Evolutionary conservation across 92 coral and sea anemone genomes (phyloP), one percentile per base, ranked within the genome.

Genomic region (Palythoa grandis): DNA sequence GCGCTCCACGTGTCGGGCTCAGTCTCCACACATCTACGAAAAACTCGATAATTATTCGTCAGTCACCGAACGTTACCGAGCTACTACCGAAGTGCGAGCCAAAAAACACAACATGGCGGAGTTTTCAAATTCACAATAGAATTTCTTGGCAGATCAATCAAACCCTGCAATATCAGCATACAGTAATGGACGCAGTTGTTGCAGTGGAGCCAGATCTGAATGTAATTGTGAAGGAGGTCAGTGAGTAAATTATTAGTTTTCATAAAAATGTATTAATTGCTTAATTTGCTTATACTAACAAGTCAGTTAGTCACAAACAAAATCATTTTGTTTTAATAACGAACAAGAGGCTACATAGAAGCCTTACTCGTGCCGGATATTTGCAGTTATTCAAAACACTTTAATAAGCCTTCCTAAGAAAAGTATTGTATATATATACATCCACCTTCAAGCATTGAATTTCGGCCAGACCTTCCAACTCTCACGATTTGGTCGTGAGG

Each of bases 141-240:
- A 17, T 1, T 61, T 61, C 68, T 15, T 3, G 19, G 7, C 6
- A 16, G 5, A 22, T 61, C 20, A n/a, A 63, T 8, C 23, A 17
- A 17, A 20, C 22, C 19, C 24, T 10, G 22, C 13, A n/a, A 4
- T 54, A 29, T 60, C 57, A 47, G 47, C 4, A 17, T 77, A 29
- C 20, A 77, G 77, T 56, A 68, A 95, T 95, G 98, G 97, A 95
- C 68, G 95, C 90, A 68, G 98, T 95, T 37, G 58, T 91, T 72
- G 88, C 94, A 3, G 92, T 74, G 66, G 98, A 95, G 77, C 76
- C 94, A 7, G 94, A 95, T 56, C 75, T 95, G 17, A 95, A 95
- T 71, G 92, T 90, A 24, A 87, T 95, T 39, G 86, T 95, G 52
- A 92, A 82, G 57, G 97, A 95, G 91, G 98, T 95, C 50, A 17